These are phyloP conservation scores for Pararge aegeria DNA, from an alignment of 1,140 invertebrate genomes.

Conservation along the genomic window DNA sequence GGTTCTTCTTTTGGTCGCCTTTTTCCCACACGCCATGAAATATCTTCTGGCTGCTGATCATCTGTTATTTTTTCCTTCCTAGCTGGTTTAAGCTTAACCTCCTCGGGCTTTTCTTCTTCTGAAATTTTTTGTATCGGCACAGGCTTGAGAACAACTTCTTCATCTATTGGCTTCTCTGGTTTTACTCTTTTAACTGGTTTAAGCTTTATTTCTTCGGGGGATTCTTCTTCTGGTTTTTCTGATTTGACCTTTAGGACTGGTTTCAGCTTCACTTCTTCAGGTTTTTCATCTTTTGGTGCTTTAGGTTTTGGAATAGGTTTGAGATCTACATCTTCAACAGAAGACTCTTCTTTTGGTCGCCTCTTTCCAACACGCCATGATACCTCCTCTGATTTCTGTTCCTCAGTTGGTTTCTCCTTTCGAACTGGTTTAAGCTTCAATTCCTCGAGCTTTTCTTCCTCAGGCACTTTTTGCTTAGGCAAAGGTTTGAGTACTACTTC, in stretches of 20 bases:
- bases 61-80: neutral
- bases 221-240: constrained; percentile 31
- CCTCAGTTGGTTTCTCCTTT: constrained; percentile 7
- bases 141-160: constrained; percentile 25
- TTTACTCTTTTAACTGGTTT: too few species aligned
- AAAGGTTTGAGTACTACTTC: constrained; percentile 1
- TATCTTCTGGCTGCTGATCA: constrained; percentile 4
- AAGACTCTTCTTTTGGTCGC: constrained; percentile 28
- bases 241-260: neutral
- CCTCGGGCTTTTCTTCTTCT: constrained; percentile 1
- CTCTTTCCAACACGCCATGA: constrained; percentile 7
- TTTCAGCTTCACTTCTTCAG: constrained; percentile 21
- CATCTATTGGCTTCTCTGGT: neutral
- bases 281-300: constrained; percentile 37
- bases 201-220: constrained; percentile 22
- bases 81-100: constrained; percentile 31
- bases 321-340: constrained; percentile 44
- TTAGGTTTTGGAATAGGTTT: constrained; percentile 33
- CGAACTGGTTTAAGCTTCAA: neutral
- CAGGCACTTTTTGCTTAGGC: constrained; percentile 36
- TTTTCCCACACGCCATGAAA: constrained; percentile 9
- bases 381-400: constrained; percentile 4
- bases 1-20: constrained; percentile 43
- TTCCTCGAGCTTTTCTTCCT: constrained; percentile 34
- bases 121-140: too few species aligned